phyloP scores from a whole-genome alignment of 2,113 vertebrate genomes.

The Anser brachyrhynchus region DNA sequence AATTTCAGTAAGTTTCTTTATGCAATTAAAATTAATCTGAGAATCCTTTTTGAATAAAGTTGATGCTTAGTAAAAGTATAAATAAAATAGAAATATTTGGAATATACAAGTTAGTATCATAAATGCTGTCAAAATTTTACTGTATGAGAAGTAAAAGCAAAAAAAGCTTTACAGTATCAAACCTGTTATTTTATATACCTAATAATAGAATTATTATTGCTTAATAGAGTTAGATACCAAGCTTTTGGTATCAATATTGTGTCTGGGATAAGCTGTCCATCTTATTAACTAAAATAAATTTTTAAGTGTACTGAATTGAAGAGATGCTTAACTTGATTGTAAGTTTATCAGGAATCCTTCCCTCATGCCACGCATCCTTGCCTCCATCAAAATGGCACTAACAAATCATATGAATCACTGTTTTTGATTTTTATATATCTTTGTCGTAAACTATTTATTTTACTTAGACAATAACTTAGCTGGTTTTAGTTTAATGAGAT shows the following conservation, averaged over 20 bases:
- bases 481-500: background rate
- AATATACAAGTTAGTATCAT: background rate
- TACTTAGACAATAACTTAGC: accelerated
- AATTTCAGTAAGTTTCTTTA: background rate
- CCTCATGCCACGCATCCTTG: background rate
- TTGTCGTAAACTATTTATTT: background rate
- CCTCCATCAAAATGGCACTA: background rate
- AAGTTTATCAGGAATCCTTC: background rate
- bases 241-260: too few relatives aligned
- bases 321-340: background rate
- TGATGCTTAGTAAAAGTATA: background rate
- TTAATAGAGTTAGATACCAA: background rate
- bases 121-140: background rate
- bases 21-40: background rate
- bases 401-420: background rate
- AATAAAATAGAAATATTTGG: background rate
- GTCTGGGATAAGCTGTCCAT: background rate
- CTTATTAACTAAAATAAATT: background rate
- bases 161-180: background rate
- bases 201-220: background rate
- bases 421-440: background rate
- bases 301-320: background rate
- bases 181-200: background rate
- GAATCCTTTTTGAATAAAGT: background rate
- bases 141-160: background rate